Conservation (phyloP, 2,888 invertebrate genomes). For the Fissipunctia ypsillon region DNA sequence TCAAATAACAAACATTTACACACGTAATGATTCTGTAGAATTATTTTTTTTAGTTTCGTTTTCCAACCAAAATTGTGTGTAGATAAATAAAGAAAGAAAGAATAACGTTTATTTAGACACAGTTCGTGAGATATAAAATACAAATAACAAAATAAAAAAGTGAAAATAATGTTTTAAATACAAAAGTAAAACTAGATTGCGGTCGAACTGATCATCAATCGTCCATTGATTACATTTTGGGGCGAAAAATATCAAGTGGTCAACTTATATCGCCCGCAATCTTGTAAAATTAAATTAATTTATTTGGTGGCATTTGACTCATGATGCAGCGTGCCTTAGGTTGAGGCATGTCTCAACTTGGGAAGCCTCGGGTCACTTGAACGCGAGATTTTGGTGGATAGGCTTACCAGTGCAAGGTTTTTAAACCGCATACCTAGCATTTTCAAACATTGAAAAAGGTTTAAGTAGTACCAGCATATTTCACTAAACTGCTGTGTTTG, state of each 20-base stretch:
- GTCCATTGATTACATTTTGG: neutral
- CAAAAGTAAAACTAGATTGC: neutral
- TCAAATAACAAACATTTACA: constrained; percentile 12
- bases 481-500: neutral
- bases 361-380: too few species aligned
- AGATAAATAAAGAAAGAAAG: too few species aligned
- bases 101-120: too few species aligned
- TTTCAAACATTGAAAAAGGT: neutral
- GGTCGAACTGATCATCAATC: neutral
- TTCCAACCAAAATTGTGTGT: neutral
- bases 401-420: neutral
- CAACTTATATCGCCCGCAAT: neutral
- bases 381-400: too few species aligned
- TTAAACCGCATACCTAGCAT: neutral
- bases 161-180: too few species aligned
- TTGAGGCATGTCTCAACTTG: neutral
- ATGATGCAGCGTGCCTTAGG: neutral
- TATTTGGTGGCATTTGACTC: neutral
- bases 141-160: too few species aligned
- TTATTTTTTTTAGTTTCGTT: neutral
- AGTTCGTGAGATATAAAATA: too few species aligned
- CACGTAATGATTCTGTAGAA: neutral
- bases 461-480: neutral
- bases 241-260: too few species aligned
- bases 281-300: neutral